Evolutionary conservation across 2,888 invertebrate genomes (phyloP), one percentile per base, ranked within the genome.

Genomic region (Abrostola tripartita): DNA sequence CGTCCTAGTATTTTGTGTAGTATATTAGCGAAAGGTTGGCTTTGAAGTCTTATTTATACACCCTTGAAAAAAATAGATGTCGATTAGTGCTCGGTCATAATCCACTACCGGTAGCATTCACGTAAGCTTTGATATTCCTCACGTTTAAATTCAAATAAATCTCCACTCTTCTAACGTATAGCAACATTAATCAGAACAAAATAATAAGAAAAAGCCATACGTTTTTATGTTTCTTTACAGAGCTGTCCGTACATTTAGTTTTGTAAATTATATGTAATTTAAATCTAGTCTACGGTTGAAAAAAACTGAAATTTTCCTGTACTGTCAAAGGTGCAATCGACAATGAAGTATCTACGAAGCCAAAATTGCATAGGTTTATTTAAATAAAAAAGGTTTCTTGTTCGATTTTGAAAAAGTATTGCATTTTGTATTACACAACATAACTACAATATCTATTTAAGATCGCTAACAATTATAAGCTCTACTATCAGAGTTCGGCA

Each of bases 11-110:
- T 65, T 64, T 65, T 53, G 40, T 60, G 51, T 66, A 58, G 36
- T 53, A 50, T 38, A 62, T 67, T 53, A 71, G 52, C 50, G 40
- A 74, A 70, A 65, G 55, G 65, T 73, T 56, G 37, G 47, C 79
- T 83, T 79, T 83, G 81, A 81, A 74, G 74, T 79, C 61, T 52
- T 65, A 74, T 76, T 68, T 61, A 47, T 61, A 66, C 60, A 74
- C 49, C 80, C 77, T 69, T 77, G 77, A 72, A 74, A 77, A 72
- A 78, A 76, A 49, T 53, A 61, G 37, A 66, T 49, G 59, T 57
- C 52, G 52, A 68, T 64, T 66, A 76, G 42, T 24, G 24, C 41
- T 38, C 41, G 37, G 58, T 50, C 50, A 49, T 65, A 56, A 63
- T 61, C 58, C 5, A 35, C 35, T 42, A 52, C 40, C 55, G 58